Base-by-base conservation (phyloP, 2,113 vertebrate genomes). In the Pseudopodoces humilis region DNA sequence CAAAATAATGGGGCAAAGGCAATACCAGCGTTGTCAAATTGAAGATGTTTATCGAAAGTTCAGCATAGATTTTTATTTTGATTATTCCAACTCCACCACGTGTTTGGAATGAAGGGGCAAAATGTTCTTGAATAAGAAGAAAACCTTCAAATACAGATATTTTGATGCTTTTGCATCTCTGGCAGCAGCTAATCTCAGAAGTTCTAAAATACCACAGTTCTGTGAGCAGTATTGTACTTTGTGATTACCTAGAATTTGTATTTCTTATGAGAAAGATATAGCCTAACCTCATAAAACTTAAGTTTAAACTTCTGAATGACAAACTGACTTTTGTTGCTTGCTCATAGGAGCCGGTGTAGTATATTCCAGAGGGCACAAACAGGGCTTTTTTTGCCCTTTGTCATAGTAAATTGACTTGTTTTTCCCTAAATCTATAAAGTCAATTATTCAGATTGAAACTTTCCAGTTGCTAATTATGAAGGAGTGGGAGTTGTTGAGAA, bases 401-500 rank as follows among this genome's bases (percentile, higher is more conserved):
- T 63, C 9, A 17, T 55, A 63, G 28, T 31, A 63, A 81, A 31
- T 93, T 81, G 49, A 88, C 64, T 93, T 94, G 62, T 86, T 92
- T 96, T 94, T 94, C 92, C 88, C 69, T 72, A 91, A 88, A 86
- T 94, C 60, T 88, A 9, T 70, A 1, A 77, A 95, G 37, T 47
- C 21, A 60, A 0, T 82, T 90, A 92, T 81, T 94, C 95, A 95
- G 83, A 93, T 46, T 94, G 94, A 96, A 95, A 96, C 86, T 69
- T 94, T 86, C n/a, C 53, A 81, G 33, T 96, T 90, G 88, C 90
- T 94, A 31, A 39, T 90, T 90, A 82, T 60, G 58, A 78, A 75
- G 88, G 30, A 88, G 94, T 93, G 77, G 90, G 92, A 96, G 92
- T 94, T 79, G 69, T 44, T 16, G 11, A 92, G 70, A 97, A 92